phyloP scores from a whole-genome alignment of 2,888 invertebrate genomes.

The Argynnis bischoffii region DNA sequence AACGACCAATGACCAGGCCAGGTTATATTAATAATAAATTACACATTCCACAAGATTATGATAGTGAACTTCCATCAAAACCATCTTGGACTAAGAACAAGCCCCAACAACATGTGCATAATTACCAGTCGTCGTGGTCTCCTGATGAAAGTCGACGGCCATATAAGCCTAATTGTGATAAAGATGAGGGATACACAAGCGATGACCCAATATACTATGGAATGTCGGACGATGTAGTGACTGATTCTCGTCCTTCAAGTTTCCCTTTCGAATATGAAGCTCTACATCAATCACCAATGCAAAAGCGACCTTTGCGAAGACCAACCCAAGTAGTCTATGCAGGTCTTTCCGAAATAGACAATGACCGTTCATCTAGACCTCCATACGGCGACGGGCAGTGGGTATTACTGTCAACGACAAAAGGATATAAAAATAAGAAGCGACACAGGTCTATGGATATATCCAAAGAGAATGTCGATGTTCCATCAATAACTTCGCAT shows the following conservation, averaged over 20 bases:
- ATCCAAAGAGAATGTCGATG: conserved; percentile 52
- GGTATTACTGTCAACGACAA: conserved; percentile 89
- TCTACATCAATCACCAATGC: conserved; percentile 60
- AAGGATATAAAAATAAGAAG: conserved; percentile 85
- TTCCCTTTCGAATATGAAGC: conserved; percentile 77
- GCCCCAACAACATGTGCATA: conserved; percentile 58
- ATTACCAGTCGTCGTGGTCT: conserved; percentile 63
- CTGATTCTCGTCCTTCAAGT: conserved; percentile 75
- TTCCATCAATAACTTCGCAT: conserved; percentile 70
- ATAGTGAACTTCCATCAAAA: conserved; percentile 67
- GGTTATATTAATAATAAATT: conserved; percentile 70
- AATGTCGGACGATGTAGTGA: conserved; percentile 70
- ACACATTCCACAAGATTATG: conserved; percentile 62
- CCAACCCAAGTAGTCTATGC: conserved; percentile 79
- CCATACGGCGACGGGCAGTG: conserved; percentile 88
- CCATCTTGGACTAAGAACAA: conserved; percentile 64
- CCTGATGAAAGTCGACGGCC: conserved; percentile 71
- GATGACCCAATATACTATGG: conserved; percentile 68
- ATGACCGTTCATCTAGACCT: conserved; percentile 82
- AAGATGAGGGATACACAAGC: conserved; percentile 57
- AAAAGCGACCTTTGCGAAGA: conserved; percentile 65
- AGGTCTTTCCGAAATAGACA: conserved; percentile 65
- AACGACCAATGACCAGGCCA: conserved; percentile 66
- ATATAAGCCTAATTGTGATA: conserved; percentile 71
- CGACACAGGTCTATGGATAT: conserved; percentile 68